Conservation (phyloP, 2,888 invertebrate species). For the Gastracanthus pulcherrimus region DNA sequence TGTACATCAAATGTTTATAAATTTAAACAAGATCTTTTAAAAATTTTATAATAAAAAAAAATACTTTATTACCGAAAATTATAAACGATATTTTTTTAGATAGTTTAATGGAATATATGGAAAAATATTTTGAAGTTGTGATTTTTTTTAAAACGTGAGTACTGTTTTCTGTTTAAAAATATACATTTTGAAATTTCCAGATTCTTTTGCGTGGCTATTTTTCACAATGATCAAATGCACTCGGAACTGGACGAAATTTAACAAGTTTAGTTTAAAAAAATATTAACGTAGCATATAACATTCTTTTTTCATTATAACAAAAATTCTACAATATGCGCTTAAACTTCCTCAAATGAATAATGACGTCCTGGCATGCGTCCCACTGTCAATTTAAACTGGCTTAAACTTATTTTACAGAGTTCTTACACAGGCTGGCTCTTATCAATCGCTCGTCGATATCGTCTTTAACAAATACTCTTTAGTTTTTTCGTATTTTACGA, state of each 20-base stretch:
- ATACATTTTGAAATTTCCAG: neutral
- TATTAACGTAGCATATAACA: conserved; percentile 32
- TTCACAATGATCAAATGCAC: conserved; percentile 19
- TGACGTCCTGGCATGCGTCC: conserved; percentile 41
- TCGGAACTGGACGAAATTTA: conserved; percentile 28
- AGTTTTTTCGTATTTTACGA: neutral
- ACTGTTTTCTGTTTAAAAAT: too few relatives aligned
- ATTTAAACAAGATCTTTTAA: too few relatives aligned
- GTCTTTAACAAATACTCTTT: conserved; percentile 10
- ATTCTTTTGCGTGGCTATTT: neutral
- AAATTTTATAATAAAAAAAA: neutral
- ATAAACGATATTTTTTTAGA: too few relatives aligned
- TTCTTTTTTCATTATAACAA: conserved; percentile 49
- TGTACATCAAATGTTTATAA: too few relatives aligned
- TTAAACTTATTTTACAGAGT: conserved; percentile 33
- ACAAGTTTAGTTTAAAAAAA: conserved; percentile 36
- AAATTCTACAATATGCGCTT: conserved; percentile 32
- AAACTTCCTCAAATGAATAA: conserved; percentile 43
- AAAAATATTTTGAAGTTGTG: too few relatives aligned
- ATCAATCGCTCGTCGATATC: neutral
- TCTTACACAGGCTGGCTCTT: conserved; percentile 20
- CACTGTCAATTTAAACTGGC: conserved; percentile 35
- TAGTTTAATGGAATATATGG: too few relatives aligned
- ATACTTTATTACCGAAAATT: too few relatives aligned
- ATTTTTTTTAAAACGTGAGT: neutral